Evolutionary conservation across 1,140 invertebrate genomes (phyloP).

Genomic region (Brachionus asplanchnoidis): DNA sequence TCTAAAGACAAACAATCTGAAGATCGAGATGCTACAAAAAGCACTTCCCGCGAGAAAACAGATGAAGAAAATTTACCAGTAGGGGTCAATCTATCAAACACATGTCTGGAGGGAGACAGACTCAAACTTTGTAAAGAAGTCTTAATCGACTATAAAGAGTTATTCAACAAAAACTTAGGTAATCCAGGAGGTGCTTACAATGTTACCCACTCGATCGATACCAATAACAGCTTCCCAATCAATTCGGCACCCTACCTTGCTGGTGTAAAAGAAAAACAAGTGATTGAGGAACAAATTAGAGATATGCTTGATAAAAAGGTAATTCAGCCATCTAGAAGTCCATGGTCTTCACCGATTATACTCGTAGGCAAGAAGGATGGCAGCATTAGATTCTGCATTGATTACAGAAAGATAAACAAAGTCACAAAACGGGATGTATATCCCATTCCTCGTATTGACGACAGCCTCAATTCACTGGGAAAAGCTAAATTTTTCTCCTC

Average conservation of each 20-base stretch:
- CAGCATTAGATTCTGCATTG: conserved; percentile 1
- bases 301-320: conserved; percentile 39
- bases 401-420: conserved; percentile 27
- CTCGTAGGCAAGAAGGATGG: conserved; percentile 20
- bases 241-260: not conserved
- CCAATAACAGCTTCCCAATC: not conserved
- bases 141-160: not conserved
- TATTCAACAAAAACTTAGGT: not conserved
- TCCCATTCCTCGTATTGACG: conserved; percentile 22
- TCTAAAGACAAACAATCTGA: not conserved
- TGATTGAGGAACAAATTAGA: conserved; percentile 1
- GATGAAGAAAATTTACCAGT: too few species aligned
- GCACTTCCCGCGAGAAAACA: too few species aligned
- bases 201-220: not conserved
- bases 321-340: not conserved
- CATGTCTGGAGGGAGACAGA: not conserved
- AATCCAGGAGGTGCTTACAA: not conserved
- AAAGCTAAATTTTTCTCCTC: not conserved
- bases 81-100: too few species aligned
- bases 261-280: not conserved
- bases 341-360: not conserved
- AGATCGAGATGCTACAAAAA: too few species aligned
- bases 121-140: not conserved
- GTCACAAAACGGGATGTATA: conserved; percentile 37
- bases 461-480: not conserved